A percentile compares a stretch with the other conserved stretches of the same genome.
phyloP scores from a whole-genome alignment of 1,140 invertebrate species.

The Brachionus manjavacas region DNA sequence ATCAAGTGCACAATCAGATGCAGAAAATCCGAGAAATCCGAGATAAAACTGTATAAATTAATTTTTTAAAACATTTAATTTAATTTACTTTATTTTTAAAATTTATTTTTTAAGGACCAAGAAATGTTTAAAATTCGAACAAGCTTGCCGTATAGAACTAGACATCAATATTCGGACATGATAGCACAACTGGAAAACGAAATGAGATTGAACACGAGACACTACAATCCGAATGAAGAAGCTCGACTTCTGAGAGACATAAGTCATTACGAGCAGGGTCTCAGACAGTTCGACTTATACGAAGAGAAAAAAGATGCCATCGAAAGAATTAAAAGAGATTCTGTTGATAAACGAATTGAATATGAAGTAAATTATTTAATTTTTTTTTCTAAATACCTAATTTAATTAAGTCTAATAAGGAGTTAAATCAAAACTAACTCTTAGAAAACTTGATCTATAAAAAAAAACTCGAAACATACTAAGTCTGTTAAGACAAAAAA shows the following conservation, averaged over 20 bases:
- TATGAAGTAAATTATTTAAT: neutral
- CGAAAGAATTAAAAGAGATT: neutral
- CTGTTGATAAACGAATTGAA: neutral
- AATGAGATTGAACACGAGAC: neutral
- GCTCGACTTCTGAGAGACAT: neutral
- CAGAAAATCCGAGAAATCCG: neutral
- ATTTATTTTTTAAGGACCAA: neutral
- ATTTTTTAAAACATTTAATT: neutral
- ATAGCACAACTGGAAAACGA: constrained; percentile 6
- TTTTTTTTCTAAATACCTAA: neutral
- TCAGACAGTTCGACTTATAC: neutral
- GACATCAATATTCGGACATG: constrained; percentile 10
- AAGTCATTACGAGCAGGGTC: neutral
- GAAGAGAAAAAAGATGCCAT: neutral
- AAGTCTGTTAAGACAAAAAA: too few species aligned
- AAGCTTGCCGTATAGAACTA: neutral
- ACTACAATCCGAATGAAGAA: constrained; percentile 13
- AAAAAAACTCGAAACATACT: too few species aligned
- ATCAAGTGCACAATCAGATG: neutral
- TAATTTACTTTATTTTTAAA: neutral
- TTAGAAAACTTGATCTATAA: too few species aligned
- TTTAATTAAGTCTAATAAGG: too few species aligned
- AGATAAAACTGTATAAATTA: neutral
- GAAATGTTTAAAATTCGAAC: constrained; percentile 27
- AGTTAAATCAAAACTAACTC: too few species aligned